A percentile compares a stretch with the other conserved stretches of the same genome.
Conservation (phyloP, 2,113 vertebrate genomes). For the Anas platyrhynchos region DNA sequence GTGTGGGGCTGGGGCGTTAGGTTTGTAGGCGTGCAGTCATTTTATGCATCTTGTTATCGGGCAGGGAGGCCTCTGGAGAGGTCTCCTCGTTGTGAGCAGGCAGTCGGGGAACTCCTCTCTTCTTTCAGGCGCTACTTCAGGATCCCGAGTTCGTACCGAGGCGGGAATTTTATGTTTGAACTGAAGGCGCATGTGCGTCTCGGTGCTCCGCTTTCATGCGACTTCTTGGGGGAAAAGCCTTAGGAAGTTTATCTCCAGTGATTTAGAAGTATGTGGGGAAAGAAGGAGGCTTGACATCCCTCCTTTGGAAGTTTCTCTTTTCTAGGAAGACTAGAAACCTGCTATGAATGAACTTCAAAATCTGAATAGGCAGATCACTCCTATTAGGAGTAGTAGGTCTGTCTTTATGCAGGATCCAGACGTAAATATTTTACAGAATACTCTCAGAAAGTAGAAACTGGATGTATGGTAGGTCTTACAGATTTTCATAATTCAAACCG, state of each 20-base stretch:
- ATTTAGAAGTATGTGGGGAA: neutral
- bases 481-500: neutral
- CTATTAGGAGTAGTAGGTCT: neutral
- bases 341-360: neutral
- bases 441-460: neutral
- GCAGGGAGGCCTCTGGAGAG: rapidly evolving
- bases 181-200: rapidly evolving
- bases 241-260: neutral
- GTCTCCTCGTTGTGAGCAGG: neutral
- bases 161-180: neutral
- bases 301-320: neutral
- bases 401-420: neutral
- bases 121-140: rapidly evolving
- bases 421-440: neutral
- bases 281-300: too few relatives aligned
- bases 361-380: neutral
- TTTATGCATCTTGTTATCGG: too few relatives aligned
- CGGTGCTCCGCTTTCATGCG: rapidly evolving
- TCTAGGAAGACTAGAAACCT: neutral
- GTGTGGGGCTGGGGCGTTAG: rapidly evolving
- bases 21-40: neutral
- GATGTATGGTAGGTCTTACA: too few relatives aligned
- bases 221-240: rapidly evolving
- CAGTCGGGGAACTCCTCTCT: rapidly evolving
- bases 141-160: rapidly evolving